A percentile compares a stretch with the other conserved stretches of the same genome.
phyloP scores from a whole-genome alignment of 1,140 invertebrate genomes.

The Drosophila grimshawi region DNA sequence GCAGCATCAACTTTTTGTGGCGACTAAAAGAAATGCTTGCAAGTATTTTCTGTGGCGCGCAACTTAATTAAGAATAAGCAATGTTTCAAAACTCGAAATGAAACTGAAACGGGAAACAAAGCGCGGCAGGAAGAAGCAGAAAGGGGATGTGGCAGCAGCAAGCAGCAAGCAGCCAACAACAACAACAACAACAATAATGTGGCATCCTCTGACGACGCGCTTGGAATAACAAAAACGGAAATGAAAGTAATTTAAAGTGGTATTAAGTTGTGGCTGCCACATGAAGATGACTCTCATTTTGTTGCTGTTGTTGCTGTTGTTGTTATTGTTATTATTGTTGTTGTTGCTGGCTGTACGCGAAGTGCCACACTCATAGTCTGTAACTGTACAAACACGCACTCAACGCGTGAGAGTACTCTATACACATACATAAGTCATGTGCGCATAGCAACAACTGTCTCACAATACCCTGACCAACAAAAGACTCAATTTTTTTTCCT shows the following conservation, averaged over 20 bases:
- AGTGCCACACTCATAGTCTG: conserved; percentile 29
- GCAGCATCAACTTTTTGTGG: conserved; percentile 12
- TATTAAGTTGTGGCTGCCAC: conserved; percentile 58
- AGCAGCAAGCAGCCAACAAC: neutral
- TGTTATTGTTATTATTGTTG: conserved; percentile 8
- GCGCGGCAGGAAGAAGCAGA: neutral
- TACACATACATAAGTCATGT: conserved; percentile 54
- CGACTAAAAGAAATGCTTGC: conserved; percentile 18
- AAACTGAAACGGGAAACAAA: conserved; percentile 30
- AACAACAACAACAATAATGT: neutral
- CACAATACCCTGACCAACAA: conserved; percentile 21
- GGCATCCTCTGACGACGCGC: conserved; percentile 60
- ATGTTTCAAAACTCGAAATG: conserved; percentile 52
- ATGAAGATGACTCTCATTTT: conserved; percentile 45
- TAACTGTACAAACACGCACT: conserved; percentile 5
- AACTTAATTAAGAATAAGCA: conserved; percentile 78
- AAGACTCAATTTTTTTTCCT: conserved; percentile 4
- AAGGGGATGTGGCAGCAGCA: conserved; percentile 7
- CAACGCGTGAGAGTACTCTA: neutral
- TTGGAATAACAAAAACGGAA: conserved; percentile 76
- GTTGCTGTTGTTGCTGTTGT: conserved; percentile 4
- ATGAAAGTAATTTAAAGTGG: conserved; percentile 78
- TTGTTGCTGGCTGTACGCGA: conserved; percentile 43
- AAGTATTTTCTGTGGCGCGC: conserved; percentile 41
- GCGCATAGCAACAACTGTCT: conserved; percentile 45